Evolutionary conservation across 2,888 invertebrate species (phyloP).

Genomic region (Drosophila suboccidentalis): DNA sequence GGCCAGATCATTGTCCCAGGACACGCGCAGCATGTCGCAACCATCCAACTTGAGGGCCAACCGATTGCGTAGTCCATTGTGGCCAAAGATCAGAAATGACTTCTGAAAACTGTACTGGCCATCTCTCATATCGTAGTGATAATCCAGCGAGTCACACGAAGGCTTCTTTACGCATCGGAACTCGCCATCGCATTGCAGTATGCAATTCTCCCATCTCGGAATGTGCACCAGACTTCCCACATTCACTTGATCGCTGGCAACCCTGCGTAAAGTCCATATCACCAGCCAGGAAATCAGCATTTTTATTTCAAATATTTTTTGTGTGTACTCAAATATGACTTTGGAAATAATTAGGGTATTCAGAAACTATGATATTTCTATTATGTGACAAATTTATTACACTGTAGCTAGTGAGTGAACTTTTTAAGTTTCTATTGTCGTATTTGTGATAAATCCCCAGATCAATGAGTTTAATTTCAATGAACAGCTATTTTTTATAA

Average conservation of each 20-base stretch:
- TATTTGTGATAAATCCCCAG: no score
- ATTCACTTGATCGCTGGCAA: neutral
- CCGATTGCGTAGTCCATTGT: conserved; percentile 56
- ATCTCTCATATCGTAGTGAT: conserved; percentile 19
- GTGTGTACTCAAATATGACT: neutral
- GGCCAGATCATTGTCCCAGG: conserved; percentile 39
- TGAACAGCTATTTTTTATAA: no score
- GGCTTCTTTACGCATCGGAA: neutral
- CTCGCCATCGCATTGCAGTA: neutral
- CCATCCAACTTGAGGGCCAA: conserved; percentile 25
- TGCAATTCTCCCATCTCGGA: neutral
- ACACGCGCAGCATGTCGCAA: conserved; percentile 30
- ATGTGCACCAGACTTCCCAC: no score
- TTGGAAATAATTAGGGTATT: neutral
- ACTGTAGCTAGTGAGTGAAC: no score
- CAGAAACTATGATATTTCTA: no score
- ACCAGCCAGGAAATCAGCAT: conserved; percentile 1
- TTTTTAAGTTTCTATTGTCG: no score
- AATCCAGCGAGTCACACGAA: accelerated
- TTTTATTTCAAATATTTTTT: neutral
- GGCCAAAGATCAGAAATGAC: conserved; percentile 20
- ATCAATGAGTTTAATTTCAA: no score
- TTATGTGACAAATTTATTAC: no score
- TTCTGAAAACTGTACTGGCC: accelerated
- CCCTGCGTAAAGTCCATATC: neutral